Base-by-base conservation (phyloP, 1,140 invertebrate genomes). In the Drosophila tani region DNA sequence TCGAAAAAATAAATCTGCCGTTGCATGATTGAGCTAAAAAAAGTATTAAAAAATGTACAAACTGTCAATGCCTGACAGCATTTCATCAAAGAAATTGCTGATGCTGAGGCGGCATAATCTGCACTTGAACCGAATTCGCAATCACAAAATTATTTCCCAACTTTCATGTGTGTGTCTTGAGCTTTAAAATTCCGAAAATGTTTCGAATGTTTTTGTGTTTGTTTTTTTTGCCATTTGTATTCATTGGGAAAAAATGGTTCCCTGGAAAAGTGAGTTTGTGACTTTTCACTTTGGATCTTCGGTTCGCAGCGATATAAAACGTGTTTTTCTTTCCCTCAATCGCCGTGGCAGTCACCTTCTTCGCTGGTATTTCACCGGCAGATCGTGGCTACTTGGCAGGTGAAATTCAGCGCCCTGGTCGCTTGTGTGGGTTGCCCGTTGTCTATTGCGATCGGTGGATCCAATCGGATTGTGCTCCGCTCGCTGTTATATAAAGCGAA, bases 261-360 rank as follows among this genome's bases (percentile, higher is more conserved):
- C 71, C 57, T 75, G 85, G 71, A 84, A 90, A 90, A 81, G 77
- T 79, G 77, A 81, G 56, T 81, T 50, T 81, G 79, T 75, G 78
- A 79, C 75, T 88, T 88, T 88, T 88, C 84, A 88, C 84, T 84
- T 74, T 56, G 67, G 43, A 65, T 75, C 71, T 71, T 85, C 82
- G 65, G 68, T 59, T 55, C 68, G 75, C 74, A 78, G 73, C 50
- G 67, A 80, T 79, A 57, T 56, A 76, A 85, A 74, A 87, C 84
- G 74, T 84, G 84, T 87, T 88, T 88, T 88, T 60, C 40, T 57
- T 32, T 60, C 38, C 43, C 59, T 66, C 43, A 35, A 46, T 69
- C 53, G 35, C 71, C n/a, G 21, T 29, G 21, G 57, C 50, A 57
- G 43, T 64, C 51, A 63, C 69, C 57, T 67, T 81, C 63, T 49